Base-by-base conservation (phyloP, 2,113 vertebrate genomes). In the Onychorhynchus coronatus region DNA sequence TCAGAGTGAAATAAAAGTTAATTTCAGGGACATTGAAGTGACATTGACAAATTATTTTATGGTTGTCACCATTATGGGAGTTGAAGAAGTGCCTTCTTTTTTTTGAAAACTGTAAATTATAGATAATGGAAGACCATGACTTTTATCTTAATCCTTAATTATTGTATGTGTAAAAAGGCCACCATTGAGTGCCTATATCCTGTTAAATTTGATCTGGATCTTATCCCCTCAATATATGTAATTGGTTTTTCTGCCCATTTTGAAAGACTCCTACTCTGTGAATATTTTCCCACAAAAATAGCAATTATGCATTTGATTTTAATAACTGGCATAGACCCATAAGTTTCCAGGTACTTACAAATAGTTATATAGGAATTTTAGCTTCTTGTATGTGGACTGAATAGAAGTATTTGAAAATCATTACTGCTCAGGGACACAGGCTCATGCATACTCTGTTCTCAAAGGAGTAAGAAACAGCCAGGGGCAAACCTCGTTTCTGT, bases 81-180 rank as follows among this genome's bases (percentile, higher is more conserved):
- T 47, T 86, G 91, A 93, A 95, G 42, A 94, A 94, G 16, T 77
- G 24, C 14, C 18, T 86, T 94, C 28, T 71, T 75, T 97, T 93
- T 86, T 50, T 81, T 27, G 91, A 65, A 93, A 96, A 59, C 4
- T n/a, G 11, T 70, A 75, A 83, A 87, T 98, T 97, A 97, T 33
- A 95, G 58, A 93, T 97, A 96, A 96, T 91, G 56, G 85, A 67
- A 88, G 58, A 76, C 56, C 7, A 47, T 85, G 80, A 93, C 41
- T 95, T 97, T 94, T 95, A 89, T 94, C 80, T 96, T 96, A 96
- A 96, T 96, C 78, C 49, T 82, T 61, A 72, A 85, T 92, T 95
- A 95, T 72, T 97, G 3, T 91, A 86, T 77, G 20, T 72, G 78
- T 93, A 77, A 97, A 89, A 95, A 70, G 27, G 33, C 23, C 81